Evolutionary conservation across 2,113 vertebrate species (phyloP).

Genomic region (Leucosticte australis): DNA sequence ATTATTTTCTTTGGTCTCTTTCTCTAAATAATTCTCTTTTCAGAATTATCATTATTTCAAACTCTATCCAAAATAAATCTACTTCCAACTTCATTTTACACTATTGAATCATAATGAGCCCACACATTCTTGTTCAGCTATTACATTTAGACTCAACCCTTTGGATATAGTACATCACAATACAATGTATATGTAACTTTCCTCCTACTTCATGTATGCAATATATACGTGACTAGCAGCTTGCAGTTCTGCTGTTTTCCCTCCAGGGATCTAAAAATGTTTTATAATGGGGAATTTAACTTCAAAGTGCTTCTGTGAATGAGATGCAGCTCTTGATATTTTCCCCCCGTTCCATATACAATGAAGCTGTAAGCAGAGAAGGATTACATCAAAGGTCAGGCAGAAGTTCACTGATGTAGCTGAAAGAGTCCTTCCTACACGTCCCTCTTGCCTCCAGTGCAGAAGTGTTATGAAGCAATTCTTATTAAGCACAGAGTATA

Average conservation of each 20-base stretch:
- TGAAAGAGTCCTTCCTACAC: not conserved
- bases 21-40: not conserved
- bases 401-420: not conserved
- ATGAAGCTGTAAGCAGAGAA: conserved; percentile 8
- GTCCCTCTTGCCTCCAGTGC: not conserved
- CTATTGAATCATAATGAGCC: not conserved
- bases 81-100: not conserved
- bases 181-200: not conserved
- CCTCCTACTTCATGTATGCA: not conserved
- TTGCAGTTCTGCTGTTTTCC: not conserved
- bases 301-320: conserved; percentile 16
- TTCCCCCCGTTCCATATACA: not conserved
- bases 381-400: conserved; percentile 14
- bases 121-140: not conserved
- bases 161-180: not conserved
- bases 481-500: not conserved
- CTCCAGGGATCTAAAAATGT: not conserved
- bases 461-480: not conserved
- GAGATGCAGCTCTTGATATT: conserved; percentile 15
- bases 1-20: not conserved
- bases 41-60: not conserved
- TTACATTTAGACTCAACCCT: not conserved
- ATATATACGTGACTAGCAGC: not conserved
- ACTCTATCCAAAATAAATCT: not conserved
- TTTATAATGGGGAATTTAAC: conserved; percentile 25